Evolutionary conservation across 1,140 invertebrate genomes (phyloP), one percentile per base, ranked within the genome.

Genomic region (Drosophila pruinosa): DNA sequence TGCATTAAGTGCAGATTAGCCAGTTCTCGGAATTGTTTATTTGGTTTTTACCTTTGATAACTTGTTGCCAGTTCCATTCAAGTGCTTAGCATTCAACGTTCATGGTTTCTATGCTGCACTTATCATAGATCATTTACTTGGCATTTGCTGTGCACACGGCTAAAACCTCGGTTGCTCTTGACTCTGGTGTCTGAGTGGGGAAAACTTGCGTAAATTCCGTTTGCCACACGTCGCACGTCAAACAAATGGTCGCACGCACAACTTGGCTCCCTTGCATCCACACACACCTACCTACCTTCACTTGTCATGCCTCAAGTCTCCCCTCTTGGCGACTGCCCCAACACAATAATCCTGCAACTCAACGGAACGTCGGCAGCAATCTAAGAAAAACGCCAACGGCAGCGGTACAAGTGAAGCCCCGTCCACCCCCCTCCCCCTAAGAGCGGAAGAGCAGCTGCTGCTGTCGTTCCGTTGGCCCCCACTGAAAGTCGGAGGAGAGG

Each of bases 211-310:
- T 75, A 73, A 83, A 78, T 85, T 85, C 76, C 73, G 70, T 57
- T 78, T 77, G 82, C 82, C 81, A 86, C 81, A 86, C 81, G 81
- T 86, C 65, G 81, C 81, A 86, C 74, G 74, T 88, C 77, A 86
- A 86, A 88, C 82, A 86, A 86, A 86, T 86, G 85, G 82, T 48
- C 78, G 79, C 73, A 72, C 63, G 69, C 62, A 67, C 48, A 54
- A 24, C 57, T 12, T 36, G 45, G 43, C 43, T 52, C 26, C 58
- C 68, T 38, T 45, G 38, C 24, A 10, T 34, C 31, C 56, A 24
- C 19, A 57, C n/a, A 28, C 41, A 5, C 38, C 1, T 14, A 12
- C 47, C 5, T 56, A 38, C 43, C 31, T 24, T 31, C 64, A 52
- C 45, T 26, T 31, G 48, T 36, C 50, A 45, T 19, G 12, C 5